phyloP scores from a whole-genome alignment of 2,797 vertebrate species.

The Myripristis jacobus region DNA sequence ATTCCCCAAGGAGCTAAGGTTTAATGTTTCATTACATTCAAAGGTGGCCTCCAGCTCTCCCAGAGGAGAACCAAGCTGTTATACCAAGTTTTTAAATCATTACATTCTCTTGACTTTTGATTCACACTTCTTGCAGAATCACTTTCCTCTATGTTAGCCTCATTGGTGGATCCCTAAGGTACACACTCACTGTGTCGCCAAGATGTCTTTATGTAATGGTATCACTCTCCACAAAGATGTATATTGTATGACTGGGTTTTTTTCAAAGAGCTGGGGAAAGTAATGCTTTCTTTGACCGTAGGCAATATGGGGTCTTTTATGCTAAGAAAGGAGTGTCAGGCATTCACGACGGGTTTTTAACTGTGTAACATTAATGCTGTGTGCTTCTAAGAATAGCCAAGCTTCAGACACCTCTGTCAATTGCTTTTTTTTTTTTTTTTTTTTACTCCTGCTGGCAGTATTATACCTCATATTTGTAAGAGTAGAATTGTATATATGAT shows the following conservation, averaged over 20 bases:
- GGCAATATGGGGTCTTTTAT: conserved; percentile 32
- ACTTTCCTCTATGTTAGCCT: conserved; percentile 30
- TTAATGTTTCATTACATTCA: conserved; percentile 39
- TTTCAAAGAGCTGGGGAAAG: conserved; percentile 14
- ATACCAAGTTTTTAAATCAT: conserved; percentile 21
- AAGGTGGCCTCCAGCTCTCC: conserved; percentile 10
- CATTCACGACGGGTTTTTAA: conserved; percentile 49
- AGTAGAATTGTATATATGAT: too few relatives aligned
- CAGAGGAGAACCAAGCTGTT: conserved; percentile 5
- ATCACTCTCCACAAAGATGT: conserved; percentile 17
- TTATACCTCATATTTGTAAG: too few relatives aligned
- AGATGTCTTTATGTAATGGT: conserved; percentile 41
- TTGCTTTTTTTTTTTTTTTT: conserved; percentile 24
- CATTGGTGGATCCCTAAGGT: conserved; percentile 33
- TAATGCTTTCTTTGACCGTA: conserved; percentile 27
- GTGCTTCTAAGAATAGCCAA: conserved; percentile 59
- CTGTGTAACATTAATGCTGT: conserved; percentile 29
- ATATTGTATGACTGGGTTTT: conserved; percentile 24
- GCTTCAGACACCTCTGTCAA: conserved; percentile 63
- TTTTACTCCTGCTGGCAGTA: not conserved
- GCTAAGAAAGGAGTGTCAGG: conserved; percentile 37
- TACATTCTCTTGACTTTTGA: conserved; percentile 29
- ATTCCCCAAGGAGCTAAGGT: conserved; percentile 17
- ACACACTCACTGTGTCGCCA: conserved; percentile 20
- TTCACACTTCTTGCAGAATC: conserved; percentile 14